Conservation (phyloP, 2,888 invertebrate genomes). For the Heliconius sara region DNA sequence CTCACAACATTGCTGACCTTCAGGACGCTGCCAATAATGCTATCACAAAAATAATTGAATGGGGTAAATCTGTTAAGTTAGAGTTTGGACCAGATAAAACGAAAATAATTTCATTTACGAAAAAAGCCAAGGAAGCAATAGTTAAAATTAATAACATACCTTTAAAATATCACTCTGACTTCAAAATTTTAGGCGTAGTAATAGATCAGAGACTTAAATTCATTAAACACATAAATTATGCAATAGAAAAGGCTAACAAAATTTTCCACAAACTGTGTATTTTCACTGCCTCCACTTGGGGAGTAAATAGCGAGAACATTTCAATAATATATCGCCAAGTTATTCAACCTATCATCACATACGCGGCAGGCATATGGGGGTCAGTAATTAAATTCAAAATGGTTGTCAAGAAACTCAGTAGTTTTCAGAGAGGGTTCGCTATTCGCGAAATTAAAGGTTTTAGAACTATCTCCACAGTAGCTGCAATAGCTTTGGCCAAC, state of each 20-base stretch:
- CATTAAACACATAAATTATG: conserved; percentile 22
- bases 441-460: conserved; percentile 43
- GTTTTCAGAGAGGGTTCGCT: conserved; percentile 44
- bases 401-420: neutral
- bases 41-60: neutral
- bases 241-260: conserved; percentile 27
- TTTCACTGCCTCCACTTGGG: conserved; percentile 44
- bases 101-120: conserved; percentile 16
- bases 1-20: neutral
- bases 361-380: conserved; percentile 45
- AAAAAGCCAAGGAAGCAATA: conserved; percentile 6
- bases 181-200: conserved; percentile 40
- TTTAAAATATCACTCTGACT: neutral
- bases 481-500: conserved; percentile 40
- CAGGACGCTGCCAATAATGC: conserved; percentile 16
- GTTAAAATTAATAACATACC: neutral
- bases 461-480: conserved; percentile 37
- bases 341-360: conserved; percentile 45
- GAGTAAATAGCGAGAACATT: conserved; percentile 42
- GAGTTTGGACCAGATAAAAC: conserved; percentile 30
- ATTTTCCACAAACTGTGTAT: conserved; percentile 36
- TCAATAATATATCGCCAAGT: conserved; percentile 41
- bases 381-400: conserved; percentile 14
- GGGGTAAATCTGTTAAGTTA: conserved; percentile 40
- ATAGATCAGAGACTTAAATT: conserved; percentile 36